Percentiles rank a stretch among this genome's conserved stretches.
phyloP scores from a whole-genome alignment of 2,797 vertebrate genomes.

The Propithecus deckenii region DNA sequence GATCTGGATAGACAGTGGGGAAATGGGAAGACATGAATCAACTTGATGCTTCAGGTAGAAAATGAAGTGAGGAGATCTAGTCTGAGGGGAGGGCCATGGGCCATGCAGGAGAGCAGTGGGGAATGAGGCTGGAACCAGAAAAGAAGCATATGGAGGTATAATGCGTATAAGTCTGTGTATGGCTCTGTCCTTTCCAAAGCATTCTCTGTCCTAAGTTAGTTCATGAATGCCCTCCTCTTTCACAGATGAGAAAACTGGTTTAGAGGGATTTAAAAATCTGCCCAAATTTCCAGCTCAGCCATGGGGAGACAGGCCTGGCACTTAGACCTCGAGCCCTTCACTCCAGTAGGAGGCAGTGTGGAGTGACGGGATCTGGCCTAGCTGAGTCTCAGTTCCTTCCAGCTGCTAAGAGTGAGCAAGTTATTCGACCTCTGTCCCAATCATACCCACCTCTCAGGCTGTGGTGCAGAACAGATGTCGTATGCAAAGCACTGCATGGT shows the following conservation, averaged over 20 bases:
- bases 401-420: not conserved
- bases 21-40: not conserved
- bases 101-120: not conserved
- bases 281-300: not conserved
- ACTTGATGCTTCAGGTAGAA: not conserved
- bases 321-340: not conserved
- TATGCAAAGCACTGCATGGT: not conserved
- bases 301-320: not conserved
- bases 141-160: not conserved
- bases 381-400: not conserved
- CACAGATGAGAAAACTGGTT: not conserved
- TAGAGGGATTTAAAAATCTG: not conserved
- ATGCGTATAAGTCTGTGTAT: not conserved
- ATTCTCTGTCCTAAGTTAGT: not conserved
- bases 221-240: not conserved
- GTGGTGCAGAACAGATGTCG: not conserved
- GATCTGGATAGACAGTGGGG: not conserved
- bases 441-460: not conserved
- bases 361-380: not conserved
- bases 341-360: not conserved
- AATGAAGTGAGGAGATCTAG: not conserved
- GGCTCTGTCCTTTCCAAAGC: not conserved
- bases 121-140: not conserved
- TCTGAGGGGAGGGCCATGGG: not conserved
- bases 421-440: not conserved